phyloP scores from a whole-genome alignment of 2,113 vertebrate genomes.

The Vulpes lagopus region DNA sequence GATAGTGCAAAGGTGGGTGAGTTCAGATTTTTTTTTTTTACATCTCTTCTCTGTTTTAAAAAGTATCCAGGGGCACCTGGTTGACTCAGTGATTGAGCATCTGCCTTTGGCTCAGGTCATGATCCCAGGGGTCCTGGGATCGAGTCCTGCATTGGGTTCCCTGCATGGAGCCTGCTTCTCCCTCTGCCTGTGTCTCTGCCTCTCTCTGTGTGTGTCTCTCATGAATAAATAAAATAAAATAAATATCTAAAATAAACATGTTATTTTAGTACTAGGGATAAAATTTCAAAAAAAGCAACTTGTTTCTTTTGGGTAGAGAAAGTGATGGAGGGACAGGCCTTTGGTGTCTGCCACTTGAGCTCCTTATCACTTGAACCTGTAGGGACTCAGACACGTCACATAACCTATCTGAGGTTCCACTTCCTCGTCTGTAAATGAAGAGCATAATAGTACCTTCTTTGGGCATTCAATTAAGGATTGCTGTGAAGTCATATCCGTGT shows the following conservation, averaged over 20 bases:
- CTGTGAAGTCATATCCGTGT: no score
- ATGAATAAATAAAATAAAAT: no score
- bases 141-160: no score
- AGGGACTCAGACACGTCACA: accelerated
- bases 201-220: no score
- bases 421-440: not conserved
- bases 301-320: not conserved
- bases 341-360: no score
- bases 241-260: not conserved
- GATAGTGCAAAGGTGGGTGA: not conserved
- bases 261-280: not conserved
- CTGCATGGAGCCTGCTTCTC: no score
- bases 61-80: no score
- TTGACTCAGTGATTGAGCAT: no score
- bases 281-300: not conserved
- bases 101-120: no score
- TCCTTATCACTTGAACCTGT: not conserved
- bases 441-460: not conserved
- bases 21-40: not conserved
- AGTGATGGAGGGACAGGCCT: not conserved
- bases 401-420: accelerated
- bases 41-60: not conserved
- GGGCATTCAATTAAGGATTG: not conserved
- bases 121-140: no score
- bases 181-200: no score